Evolutionary conservation across 2,113 vertebrate species (phyloP).

Genomic region (Lathamus discolor): DNA sequence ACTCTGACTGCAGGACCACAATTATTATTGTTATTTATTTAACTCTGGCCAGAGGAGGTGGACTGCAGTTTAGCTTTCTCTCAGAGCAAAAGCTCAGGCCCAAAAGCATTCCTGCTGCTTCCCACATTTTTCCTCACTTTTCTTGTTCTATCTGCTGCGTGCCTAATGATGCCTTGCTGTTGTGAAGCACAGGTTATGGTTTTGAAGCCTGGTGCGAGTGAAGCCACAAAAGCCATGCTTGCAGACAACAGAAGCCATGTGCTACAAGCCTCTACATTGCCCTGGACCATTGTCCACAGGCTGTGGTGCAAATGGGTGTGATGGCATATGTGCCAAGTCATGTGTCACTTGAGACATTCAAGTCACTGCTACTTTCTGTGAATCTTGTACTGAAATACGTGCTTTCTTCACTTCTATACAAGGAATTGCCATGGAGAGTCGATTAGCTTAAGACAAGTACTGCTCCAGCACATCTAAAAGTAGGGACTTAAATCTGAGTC

Average conservation of each 20-base stretch:
- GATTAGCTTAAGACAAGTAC: neutral
- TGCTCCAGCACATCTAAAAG: neutral
- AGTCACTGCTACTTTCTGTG: constrained; percentile 1
- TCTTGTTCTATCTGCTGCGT: neutral
- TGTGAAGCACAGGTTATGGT: neutral
- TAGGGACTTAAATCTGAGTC: neutral
- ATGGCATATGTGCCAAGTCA: neutral
- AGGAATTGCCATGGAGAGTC: neutral
- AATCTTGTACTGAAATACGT: neutral
- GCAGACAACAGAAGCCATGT: neutral
- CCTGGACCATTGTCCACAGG: neutral
- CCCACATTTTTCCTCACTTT: neutral
- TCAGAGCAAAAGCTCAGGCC: neutral
- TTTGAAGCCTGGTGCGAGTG: neutral
- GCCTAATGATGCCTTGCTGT: neutral
- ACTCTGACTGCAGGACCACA: neutral
- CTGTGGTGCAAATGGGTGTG: constrained; percentile 23
- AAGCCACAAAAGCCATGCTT: neutral
- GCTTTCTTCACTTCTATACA: constrained; percentile 6
- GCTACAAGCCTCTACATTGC: neutral
- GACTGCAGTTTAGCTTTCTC: neutral
- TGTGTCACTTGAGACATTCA: rapidly evolving
- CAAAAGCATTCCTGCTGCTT: neutral
- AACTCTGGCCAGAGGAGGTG: neutral
- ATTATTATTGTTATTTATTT: neutral